Percentiles rank a stretch among this genome's conserved stretches.
Conservation (phyloP, 2,113 vertebrate species). For the Cichladusa arquata region DNA sequence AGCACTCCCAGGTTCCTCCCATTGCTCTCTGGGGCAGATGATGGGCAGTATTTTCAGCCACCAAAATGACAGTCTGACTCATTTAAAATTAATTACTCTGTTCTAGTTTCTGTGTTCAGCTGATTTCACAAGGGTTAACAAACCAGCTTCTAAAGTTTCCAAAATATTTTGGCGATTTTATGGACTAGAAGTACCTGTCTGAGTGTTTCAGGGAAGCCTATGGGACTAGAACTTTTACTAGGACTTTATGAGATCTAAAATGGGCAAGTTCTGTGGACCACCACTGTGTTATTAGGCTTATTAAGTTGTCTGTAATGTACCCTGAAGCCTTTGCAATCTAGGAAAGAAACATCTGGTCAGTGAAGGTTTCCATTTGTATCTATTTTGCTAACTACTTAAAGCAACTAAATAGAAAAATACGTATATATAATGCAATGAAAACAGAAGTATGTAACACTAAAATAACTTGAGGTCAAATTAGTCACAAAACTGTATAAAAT, state of each 20-base stretch:
- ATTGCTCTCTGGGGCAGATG: background rate
- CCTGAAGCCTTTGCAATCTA: background rate
- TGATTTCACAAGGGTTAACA: background rate
- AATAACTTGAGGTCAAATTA: background rate
- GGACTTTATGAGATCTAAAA: background rate
- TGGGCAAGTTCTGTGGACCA: background rate
- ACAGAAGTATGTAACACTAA: background rate
- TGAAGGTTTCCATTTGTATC: conserved; percentile 26
- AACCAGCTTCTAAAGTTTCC: background rate
- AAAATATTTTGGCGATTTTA: conserved; percentile 2
- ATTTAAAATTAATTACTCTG: background rate
- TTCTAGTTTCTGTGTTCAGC: background rate
- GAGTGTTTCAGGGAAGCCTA: background rate
- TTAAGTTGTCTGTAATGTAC: conserved; percentile 20
- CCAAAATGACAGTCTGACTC: background rate
- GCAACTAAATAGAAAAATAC: background rate
- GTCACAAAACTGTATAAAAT: background rate
- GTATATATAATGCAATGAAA: background rate
- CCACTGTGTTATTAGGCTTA: conserved; percentile 33
- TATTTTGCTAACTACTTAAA: conserved; percentile 10
- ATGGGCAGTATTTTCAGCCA: background rate
- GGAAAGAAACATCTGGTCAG: conserved; percentile 34
- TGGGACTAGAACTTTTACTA: background rate
- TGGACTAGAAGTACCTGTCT: background rate
- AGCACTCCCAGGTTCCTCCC: background rate